Evolutionary conservation across 1,140 invertebrate species (phyloP).

Genomic region (Pseudoatta argentina): DNA sequence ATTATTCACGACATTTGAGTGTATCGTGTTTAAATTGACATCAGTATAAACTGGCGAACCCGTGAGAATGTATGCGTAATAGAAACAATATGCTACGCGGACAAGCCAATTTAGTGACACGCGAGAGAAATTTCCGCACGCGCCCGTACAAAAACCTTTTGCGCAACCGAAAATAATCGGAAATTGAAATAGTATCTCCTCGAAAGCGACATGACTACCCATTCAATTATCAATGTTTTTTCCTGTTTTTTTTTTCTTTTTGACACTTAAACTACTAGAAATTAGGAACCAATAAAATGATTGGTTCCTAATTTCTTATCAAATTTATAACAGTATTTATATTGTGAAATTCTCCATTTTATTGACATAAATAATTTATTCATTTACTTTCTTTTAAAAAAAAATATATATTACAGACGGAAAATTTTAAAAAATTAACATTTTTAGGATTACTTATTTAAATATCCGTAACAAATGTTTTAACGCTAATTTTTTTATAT

Average conservation of each 20-base stretch:
- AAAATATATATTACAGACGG: too few relatives aligned
- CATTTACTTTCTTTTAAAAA: background rate
- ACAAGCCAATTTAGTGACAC: background rate
- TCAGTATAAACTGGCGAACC: background rate
- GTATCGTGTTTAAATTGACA: background rate
- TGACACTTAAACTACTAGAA: background rate
- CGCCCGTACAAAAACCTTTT: conserved; percentile 60
- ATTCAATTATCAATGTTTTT: background rate
- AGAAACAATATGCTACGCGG: conserved; percentile 24
- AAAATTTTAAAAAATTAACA: too few relatives aligned
- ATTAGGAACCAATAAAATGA: background rate
- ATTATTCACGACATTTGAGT: background rate
- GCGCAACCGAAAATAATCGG: conserved; percentile 31
- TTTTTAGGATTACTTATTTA: too few relatives aligned
- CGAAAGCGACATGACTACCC: background rate
- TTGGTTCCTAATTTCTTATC: background rate
- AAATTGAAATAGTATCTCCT: conserved; percentile 16
- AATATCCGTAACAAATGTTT: too few relatives aligned
- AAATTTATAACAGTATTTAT: background rate
- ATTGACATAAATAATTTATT: background rate
- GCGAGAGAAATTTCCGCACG: conserved; percentile 24
- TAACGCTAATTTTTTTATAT: too few relatives aligned
- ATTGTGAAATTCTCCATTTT: background rate
- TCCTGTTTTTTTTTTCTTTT: background rate
- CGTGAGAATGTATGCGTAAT: background rate